These are phyloP conservation scores for Cherax destructor DNA, from an alignment of 1,140 invertebrate genomes.

Conservation along the genomic window DNA sequence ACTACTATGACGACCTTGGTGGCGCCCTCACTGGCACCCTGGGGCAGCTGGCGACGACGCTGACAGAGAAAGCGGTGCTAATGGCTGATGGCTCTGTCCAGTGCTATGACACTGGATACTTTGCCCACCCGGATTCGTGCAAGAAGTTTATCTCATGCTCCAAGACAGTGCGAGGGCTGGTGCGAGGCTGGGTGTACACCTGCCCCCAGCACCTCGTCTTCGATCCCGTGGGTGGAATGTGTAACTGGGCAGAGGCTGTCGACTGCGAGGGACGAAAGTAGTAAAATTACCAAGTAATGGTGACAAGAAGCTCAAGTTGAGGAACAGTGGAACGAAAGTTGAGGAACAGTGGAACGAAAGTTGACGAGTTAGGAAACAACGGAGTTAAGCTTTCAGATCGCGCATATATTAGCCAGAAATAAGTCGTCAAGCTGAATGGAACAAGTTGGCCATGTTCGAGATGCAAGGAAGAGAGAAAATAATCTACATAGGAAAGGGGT, in stretches of 20 bases:
- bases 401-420: background rate
- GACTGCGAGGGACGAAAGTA: constrained; percentile 59
- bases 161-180: constrained; percentile 79
- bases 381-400: too few relatives aligned
- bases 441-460: background rate
- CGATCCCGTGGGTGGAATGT: constrained; percentile 91
- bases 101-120: constrained; percentile 90
- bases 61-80: constrained; percentile 72
- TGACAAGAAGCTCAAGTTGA: too few relatives aligned
- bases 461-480: too few relatives aligned
- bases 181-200: constrained; percentile 90
- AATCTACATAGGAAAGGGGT: too few relatives aligned
- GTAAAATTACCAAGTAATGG: too few relatives aligned
- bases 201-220: constrained; percentile 89
- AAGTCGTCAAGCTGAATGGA: background rate
- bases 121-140: constrained; percentile 90
- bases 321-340: too few relatives aligned
- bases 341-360: too few relatives aligned
- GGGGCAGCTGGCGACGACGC: constrained; percentile 72
- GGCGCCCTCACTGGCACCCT: constrained; percentile 71
- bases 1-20: constrained; percentile 59
- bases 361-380: too few relatives aligned
- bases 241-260: constrained; percentile 84
- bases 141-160: constrained; percentile 92
- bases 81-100: constrained; percentile 81